Evolutionary conservation across 37 sponge, comb jelly and placozoan species (phyloP).

Genomic region (Diacarnus erythraeanus): DNA sequence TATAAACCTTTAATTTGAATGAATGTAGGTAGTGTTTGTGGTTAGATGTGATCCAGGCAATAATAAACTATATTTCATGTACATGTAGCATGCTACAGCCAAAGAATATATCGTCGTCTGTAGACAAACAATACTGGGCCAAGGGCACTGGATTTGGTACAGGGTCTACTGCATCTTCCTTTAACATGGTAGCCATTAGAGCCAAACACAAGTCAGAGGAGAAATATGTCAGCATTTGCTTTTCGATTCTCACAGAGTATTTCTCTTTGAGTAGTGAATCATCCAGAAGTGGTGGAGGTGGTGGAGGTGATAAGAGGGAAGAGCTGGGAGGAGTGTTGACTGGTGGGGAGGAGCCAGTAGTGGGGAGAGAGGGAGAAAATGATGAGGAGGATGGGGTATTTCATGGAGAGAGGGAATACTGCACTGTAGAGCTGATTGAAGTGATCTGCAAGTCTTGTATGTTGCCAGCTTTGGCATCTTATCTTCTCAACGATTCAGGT

Average conservation of each 20-base stretch:
- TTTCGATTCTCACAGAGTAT: conserved; percentile 58
- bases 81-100: conserved; percentile 7
- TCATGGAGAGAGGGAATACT: background rate
- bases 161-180: conserved; percentile 75
- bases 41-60: too few species aligned
- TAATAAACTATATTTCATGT: too few species aligned
- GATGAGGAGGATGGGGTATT: background rate
- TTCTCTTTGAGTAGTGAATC: background rate
- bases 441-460: conserved; percentile 63
- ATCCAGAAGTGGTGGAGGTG: background rate
- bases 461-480: conserved; percentile 77
- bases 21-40: too few species aligned
- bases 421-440: conserved; percentile 22
- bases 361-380: background rate
- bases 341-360: background rate
- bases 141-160: conserved; percentile 95
- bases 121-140: conserved; percentile 78
- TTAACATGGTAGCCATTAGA: conserved; percentile 72
- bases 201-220: conserved; percentile 73
- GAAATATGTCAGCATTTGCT: conserved; percentile 54
- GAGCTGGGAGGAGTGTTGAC: conserved; percentile 5
- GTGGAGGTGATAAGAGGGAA: background rate
- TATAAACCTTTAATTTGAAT: too few species aligned
- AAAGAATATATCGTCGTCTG: conserved; percentile 14
- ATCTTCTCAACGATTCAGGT: conserved; percentile 85